Conservation (phyloP, 2,797 vertebrate species). For the Microtus obscurus region DNA sequence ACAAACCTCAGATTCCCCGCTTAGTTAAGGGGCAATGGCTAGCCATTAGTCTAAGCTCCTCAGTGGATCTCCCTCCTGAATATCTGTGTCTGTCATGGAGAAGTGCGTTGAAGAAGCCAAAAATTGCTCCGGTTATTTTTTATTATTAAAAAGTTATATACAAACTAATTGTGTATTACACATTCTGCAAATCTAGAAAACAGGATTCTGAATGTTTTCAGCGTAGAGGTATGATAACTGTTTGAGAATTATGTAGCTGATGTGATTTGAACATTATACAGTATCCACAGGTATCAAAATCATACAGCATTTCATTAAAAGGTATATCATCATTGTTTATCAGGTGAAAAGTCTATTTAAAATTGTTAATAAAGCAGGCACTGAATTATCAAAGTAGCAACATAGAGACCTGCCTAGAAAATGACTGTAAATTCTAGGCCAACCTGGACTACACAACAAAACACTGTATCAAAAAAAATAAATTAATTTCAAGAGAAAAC, state of each 20-base stretch:
- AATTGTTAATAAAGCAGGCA: neutral
- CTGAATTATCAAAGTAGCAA: neutral
- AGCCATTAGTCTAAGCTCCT: too few relatives aligned
- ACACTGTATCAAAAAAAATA: neutral
- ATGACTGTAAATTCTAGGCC: neutral
- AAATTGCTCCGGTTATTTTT: neutral
- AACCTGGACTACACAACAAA: neutral
- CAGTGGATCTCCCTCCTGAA: neutral
- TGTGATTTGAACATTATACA: neutral
- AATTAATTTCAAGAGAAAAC: neutral
- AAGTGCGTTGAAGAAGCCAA: neutral
- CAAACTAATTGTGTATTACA: neutral
- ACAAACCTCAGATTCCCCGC: neutral
- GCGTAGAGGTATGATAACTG: neutral
- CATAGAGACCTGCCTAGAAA: neutral
- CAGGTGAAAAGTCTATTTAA: neutral
- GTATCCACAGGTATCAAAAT: neutral
- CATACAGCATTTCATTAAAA: neutral
- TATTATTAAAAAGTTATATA: neutral
- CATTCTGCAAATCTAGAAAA: neutral
- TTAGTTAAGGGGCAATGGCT: too few relatives aligned
- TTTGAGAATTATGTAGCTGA: neutral
- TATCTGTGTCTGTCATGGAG: neutral
- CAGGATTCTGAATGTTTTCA: neutral
- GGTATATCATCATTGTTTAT: neutral